Conservation (phyloP, 2,888 invertebrate species). For the Polymixis flavicincta region DNA sequence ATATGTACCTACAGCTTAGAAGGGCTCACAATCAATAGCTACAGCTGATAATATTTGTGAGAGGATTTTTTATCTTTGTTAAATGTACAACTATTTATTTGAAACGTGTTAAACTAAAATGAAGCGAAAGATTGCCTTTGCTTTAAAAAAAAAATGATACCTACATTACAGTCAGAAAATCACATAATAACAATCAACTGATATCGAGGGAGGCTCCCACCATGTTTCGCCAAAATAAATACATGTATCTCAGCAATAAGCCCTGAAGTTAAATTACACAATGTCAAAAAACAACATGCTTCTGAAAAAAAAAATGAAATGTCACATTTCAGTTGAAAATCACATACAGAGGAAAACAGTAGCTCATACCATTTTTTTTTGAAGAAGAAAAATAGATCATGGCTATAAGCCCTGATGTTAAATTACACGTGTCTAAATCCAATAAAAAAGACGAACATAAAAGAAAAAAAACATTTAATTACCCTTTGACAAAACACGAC, state of each 20-base stretch:
- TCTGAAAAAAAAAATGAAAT: not conserved
- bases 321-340: not conserved
- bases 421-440: not conserved
- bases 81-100: not conserved
- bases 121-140: not conserved
- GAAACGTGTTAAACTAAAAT: not conserved
- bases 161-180: no score
- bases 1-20: not conserved
- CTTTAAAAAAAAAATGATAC: not conserved
- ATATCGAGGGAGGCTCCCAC: no score
- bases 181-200: no score
- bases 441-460: not conserved
- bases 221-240: no score
- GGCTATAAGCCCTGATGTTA: not conserved
- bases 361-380: not conserved
- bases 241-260: no score
- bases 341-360: not conserved
- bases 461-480: slow-evolving; percentile 12
- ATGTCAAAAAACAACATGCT: no score
- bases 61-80: not conserved
- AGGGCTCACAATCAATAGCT: not conserved
- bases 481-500: slow-evolving; percentile 14
- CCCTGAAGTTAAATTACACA: no score
- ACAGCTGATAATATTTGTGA: slow-evolving; percentile 18
- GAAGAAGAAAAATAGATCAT: not conserved